These are phyloP conservation scores for Aleiodes leptofemur DNA, from an alignment of 2,888 invertebrate genomes.

Conservation along the genomic window DNA sequence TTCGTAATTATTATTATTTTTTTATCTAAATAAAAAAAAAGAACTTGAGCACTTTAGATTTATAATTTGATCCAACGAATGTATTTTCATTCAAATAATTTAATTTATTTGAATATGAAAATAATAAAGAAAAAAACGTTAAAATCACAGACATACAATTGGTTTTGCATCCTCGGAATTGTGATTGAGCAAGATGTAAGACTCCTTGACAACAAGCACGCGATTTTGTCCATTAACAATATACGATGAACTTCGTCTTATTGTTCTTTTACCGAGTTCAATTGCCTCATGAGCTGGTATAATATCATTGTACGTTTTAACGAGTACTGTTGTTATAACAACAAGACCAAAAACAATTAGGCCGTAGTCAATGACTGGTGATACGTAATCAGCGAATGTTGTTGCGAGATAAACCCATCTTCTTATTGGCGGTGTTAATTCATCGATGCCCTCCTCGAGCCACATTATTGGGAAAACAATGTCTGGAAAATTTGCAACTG, in stretches of 20 bases:
- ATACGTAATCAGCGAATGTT: slow-evolving; percentile 84
- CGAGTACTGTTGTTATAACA: slow-evolving; percentile 81
- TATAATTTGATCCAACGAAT: background rate
- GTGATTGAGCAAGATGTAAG: slow-evolving; percentile 76
- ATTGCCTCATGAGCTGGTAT: slow-evolving; percentile 85
- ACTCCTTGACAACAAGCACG: slow-evolving; percentile 79
- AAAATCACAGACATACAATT: slow-evolving; percentile 51
- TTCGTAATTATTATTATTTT: no score
- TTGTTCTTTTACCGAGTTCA: slow-evolving; percentile 85
- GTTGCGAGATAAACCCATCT: slow-evolving; percentile 89
- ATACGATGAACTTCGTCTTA: slow-evolving; percentile 81
- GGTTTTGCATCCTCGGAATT: slow-evolving; percentile 57
- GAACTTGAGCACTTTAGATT: background rate
- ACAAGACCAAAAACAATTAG: slow-evolving; percentile 83
- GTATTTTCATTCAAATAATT: background rate
- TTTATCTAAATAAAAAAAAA: slow-evolving; percentile 12
- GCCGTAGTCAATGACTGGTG: slow-evolving; percentile 84
- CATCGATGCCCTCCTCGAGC: slow-evolving; percentile 91
- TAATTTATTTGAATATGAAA: background rate
- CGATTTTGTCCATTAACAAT: slow-evolving; percentile 79
- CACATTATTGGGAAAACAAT: slow-evolving; percentile 92
- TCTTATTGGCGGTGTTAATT: slow-evolving; percentile 86
- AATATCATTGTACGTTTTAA: slow-evolving; percentile 86
- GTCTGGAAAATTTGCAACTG: slow-evolving; percentile 86
- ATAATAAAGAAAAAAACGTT: background rate